These are phyloP conservation scores for Eptatretus burgeri DNA, from an alignment of 2,113 vertebrate species.

Conservation along the genomic window DNA sequence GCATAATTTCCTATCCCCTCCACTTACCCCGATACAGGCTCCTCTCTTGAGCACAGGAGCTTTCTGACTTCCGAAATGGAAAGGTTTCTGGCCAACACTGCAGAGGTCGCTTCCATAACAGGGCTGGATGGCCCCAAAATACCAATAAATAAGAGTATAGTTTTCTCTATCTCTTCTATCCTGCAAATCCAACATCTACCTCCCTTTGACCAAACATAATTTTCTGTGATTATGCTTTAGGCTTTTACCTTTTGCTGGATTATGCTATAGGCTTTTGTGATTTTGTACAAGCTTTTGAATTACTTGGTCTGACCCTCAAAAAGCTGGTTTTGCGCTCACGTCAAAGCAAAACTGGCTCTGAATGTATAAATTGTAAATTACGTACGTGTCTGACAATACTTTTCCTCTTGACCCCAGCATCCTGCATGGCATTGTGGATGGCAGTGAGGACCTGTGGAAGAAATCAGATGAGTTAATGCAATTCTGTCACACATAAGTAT, in stretches of 20 bases:
- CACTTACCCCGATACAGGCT: not conserved
- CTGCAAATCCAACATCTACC: not conserved
- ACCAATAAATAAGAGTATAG: not conserved
- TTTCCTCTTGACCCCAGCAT: slow-evolving; percentile 45
- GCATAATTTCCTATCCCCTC: no score
- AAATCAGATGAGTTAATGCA: not conserved
- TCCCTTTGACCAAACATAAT: not conserved
- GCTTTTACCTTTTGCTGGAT: no score
- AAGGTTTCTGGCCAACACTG: not conserved
- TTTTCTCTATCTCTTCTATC: not conserved
- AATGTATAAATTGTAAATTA: slow-evolving; percentile 9
- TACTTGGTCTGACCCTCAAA: no score
- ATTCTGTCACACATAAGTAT: no score
- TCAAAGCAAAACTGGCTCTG: not conserved
- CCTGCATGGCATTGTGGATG: slow-evolving; percentile 35
- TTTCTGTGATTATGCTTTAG: not conserved
- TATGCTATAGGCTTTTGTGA: no score
- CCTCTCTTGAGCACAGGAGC: not conserved
- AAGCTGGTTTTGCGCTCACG: no score
- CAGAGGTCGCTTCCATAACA: not conserved
- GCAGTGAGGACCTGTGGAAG: slow-evolving; percentile 35
- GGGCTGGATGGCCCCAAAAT: not conserved
- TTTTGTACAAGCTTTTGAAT: no score
- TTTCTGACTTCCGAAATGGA: not conserved
- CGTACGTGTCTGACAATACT: slow-evolving; percentile 71